These are phyloP conservation scores for Andricus curvator DNA, from an alignment of 2,888 invertebrate genomes.

Conservation along the genomic window DNA sequence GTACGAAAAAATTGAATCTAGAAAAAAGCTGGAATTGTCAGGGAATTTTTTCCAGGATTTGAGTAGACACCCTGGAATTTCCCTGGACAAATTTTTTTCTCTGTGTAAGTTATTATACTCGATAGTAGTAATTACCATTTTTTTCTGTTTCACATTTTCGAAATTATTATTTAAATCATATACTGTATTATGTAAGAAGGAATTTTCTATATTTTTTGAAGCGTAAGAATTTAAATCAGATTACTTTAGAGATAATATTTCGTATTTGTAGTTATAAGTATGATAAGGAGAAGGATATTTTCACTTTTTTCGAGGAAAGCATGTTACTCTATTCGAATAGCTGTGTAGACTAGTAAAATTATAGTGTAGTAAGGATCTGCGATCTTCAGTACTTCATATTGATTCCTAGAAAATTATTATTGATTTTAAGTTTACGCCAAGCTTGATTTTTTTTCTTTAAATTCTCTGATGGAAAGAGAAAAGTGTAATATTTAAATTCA, in stretches of 20 bases:
- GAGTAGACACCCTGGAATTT: too few species aligned
- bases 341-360: constrained; percentile 7
- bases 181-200: too few species aligned
- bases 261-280: neutral
- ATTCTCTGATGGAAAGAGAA: neutral
- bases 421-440: neutral
- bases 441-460: neutral
- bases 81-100: neutral
- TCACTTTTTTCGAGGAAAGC: neutral
- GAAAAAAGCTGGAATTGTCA: too few species aligned
- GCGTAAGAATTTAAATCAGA: neutral
- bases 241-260: neutral
- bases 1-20: too few species aligned
- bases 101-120: neutral
- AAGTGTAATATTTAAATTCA: neutral
- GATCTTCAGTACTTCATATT: neutral
- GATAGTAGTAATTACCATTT: neutral
- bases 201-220: neutral
- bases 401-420: constrained; percentile 16
- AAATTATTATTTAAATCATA: neutral
- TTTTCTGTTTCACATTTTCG: neutral
- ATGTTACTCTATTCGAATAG: neutral
- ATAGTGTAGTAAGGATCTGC: neutral
- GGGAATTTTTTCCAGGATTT: too few species aligned
- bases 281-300: neutral